phyloP scores from a whole-genome alignment of 1,140 invertebrate genomes.

The Tetramorium alpestre region DNA sequence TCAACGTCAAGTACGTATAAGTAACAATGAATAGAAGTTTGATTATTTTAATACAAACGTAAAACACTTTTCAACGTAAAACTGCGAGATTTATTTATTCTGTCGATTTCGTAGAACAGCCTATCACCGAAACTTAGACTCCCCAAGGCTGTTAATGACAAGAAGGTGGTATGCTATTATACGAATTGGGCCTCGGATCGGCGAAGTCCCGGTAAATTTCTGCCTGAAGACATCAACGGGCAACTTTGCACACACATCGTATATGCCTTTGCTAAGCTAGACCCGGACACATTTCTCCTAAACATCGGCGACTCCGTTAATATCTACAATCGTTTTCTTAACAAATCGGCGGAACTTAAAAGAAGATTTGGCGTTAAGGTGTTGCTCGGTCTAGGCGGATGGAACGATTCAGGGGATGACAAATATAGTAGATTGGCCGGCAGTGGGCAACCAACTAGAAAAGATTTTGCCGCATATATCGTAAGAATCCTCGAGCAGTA shows the following conservation, averaged over 20 bases:
- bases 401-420: constrained; percentile 93
- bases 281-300: constrained; percentile 90
- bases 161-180: constrained; percentile 93
- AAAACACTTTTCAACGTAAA: not conserved
- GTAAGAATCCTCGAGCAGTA: constrained; percentile 90
- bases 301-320: constrained; percentile 93
- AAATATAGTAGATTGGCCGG: constrained; percentile 93
- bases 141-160: constrained; percentile 67
- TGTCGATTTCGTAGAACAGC: constrained; percentile 40
- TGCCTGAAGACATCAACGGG: constrained; percentile 93
- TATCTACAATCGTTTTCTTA: constrained; percentile 88
- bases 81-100: not conserved
- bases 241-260: constrained; percentile 94
- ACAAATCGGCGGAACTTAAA: constrained; percentile 82
- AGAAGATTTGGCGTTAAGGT: constrained; percentile 88
- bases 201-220: constrained; percentile 92
- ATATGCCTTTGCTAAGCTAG: constrained; percentile 94
- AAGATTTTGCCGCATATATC: constrained; percentile 89
- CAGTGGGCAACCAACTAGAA: constrained; percentile 86
- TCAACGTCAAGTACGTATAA: constrained; percentile 34
- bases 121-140: not conserved
- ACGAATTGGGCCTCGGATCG: constrained; percentile 95
- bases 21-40: not conserved
- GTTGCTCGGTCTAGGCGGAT: constrained; percentile 93
- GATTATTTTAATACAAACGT: not conserved